Evolutionary conservation across 2,797 vertebrate genomes (phyloP).

Genomic region (Poeciliopsis paucimaculata): DNA sequence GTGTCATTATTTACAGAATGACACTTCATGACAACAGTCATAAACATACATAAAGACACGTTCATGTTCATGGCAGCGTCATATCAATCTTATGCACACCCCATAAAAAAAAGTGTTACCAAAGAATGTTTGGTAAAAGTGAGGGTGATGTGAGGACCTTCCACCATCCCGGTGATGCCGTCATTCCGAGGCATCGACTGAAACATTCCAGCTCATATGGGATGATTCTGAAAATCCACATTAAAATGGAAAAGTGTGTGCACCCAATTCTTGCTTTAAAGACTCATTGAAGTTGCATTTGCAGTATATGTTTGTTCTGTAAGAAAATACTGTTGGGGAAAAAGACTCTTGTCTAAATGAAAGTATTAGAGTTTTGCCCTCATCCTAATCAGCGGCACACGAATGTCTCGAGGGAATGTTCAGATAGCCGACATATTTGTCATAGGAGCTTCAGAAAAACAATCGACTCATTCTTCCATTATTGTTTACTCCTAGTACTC

Average conservation of each 20-base stretch:
- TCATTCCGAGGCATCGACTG: not conserved
- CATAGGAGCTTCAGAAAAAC: not conserved
- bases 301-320: not conserved
- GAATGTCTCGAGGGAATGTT: not conserved
- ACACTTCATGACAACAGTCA: too few species aligned
- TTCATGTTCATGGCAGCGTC: too few species aligned
- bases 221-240: not conserved
- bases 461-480: not conserved
- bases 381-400: not conserved
- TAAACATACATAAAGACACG: too few species aligned
- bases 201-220: not conserved
- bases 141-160: not conserved
- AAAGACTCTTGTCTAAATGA: not conserved
- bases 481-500: not conserved
- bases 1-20: too few species aligned
- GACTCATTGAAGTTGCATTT: not conserved
- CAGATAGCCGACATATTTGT: not conserved
- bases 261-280: not conserved
- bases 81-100: too few species aligned
- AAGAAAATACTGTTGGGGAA: not conserved
- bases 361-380: not conserved
- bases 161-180: not conserved
- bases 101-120: too few species aligned
- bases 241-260: not conserved
- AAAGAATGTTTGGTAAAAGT: not conserved